Evolutionary conservation across 2,888 invertebrate species (phyloP), one percentile per base, ranked within the genome.

Genomic region (Drepana falcataria): DNA sequence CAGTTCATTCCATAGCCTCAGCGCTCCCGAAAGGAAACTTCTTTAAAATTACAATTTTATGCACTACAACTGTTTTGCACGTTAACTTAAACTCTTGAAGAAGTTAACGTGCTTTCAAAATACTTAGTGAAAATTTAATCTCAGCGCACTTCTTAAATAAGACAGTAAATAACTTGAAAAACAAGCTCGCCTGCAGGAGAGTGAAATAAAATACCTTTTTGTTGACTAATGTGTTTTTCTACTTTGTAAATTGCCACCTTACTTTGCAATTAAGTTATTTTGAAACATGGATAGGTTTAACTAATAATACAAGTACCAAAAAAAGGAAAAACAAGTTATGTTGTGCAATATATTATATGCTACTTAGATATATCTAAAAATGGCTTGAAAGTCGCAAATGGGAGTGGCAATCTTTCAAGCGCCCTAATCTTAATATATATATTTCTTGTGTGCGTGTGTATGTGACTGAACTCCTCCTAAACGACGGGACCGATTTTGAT

Each of bases 81-180:
- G 21, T 5, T 6, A 33, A 9, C 4, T 9, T 35, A 49, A 37
- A 40, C 33, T 48, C 47, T 56, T 56, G 57, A 57, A 57, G 53
- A 58, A 61, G 35, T 56, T 54, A 53, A 59, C 55, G 56, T 58
- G 58, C 55, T 57, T 59, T 53, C 37, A 35, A 49, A 55, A 55
- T 56, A 55, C 60, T 60, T 60, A 54, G 54, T 51, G 59, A 58
- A 58, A 55, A 59, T 53, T 56, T 56, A 35, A 56, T 63, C 48
- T 48, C 55, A 60, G 35, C 56, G 56, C 58, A 61, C 58, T 68
- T 60, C 57, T 48, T 57, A 57, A 61, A 61, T 55, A 57, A 56
- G 44, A 61, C 57, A 55, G 53, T 53, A 49, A 53, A 54, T 60
- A 60, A 54, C 56, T 57, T 51, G 47, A 48, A 49, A 49, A 53